Percentiles rank a stretch among this genome's conserved stretches.
These are phyloP conservation scores for Pemphigus obesinymphae DNA, from an alignment of 1,140 invertebrate species.

Conservation along the genomic window DNA sequence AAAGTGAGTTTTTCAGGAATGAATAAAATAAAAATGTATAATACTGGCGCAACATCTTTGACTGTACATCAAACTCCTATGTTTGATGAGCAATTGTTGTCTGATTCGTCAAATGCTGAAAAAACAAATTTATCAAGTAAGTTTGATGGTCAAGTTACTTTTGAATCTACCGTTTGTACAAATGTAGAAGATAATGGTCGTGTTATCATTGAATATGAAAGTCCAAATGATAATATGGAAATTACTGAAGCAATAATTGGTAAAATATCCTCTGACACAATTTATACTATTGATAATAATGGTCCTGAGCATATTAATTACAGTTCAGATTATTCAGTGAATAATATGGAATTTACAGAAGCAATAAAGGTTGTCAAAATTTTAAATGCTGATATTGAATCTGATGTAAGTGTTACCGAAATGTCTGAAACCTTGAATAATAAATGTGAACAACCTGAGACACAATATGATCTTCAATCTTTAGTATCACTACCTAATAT, in stretches of 20 bases:
- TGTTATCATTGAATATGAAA: slow-evolving; percentile 29
- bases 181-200: neutral
- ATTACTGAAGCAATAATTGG: slow-evolving; percentile 2
- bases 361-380: neutral
- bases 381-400: neutral
- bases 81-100: slow-evolving; percentile 29
- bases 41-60: slow-evolving; percentile 7
- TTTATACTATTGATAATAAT: slow-evolving; percentile 26
- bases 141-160: neutral
- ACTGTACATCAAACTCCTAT: neutral
- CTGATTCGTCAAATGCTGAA: slow-evolving; percentile 10
- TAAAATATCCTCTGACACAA: slow-evolving; percentile 18
- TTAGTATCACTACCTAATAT: neutral
- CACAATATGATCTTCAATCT: neutral
- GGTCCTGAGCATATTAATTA: neutral
- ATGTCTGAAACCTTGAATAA: neutral
- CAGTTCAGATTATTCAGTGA: neutral
- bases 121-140: slow-evolving; percentile 2
- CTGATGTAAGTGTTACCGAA: neutral
- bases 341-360: slow-evolving; percentile 32
- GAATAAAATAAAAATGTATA: slow-evolving; percentile 37
- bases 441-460: neutral
- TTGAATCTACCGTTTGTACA: neutral
- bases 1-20: slow-evolving; percentile 24
- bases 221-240: slow-evolving; percentile 36